Base-by-base conservation (phyloP, 2,797 vertebrate genomes). In the Cuniculus paca region DNA sequence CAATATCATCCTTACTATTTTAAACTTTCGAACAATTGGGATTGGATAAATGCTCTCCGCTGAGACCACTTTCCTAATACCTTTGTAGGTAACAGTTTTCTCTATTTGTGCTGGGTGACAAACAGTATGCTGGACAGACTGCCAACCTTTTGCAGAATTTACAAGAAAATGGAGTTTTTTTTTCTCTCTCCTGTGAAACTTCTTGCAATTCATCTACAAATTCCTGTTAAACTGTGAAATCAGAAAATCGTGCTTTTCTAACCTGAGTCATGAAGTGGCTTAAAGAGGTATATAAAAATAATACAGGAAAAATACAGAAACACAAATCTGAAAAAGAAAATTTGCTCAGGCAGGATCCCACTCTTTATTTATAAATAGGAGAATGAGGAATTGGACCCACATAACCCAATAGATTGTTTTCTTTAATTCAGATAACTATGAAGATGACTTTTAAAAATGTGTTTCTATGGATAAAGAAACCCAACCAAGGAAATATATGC, bases 1-100 rank as follows among this genome's bases (percentile, higher is more conserved):
- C 89, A 97, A 96, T 87, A 91, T 83, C 92, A 70, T 93, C 94
- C 89, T 98, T 98, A 98, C 97, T 95, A 97, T 95, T 98, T 98
- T 97, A 97, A 98, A 96, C 97, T 96, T 98, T 96, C 96, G 97
- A 97, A 98, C 98, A 98, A 98, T 96, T 96, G 97, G 96, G 98
- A 98, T 96, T 98, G 98, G 98, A 98, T 98, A 98, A 98, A 98
- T 95, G 96, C 94, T 98, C 98, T 99, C 98, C 98, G 96, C 98
- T 98, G 98, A 98, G 97, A 98, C 60, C 95, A 97, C 95, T 98
- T 99, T 98, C 94, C 97, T 98, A 98, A 97, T 98, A 98, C 97
- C 95, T 98, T 98, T 97, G 97, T 97, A 98, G 98, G 98, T 97
- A 98, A 98, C 91, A 94, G 94, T 88, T 95, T 97, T 98, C 97